Conservation (phyloP, 2,888 invertebrate species). For the Morinoia aosen region DNA sequence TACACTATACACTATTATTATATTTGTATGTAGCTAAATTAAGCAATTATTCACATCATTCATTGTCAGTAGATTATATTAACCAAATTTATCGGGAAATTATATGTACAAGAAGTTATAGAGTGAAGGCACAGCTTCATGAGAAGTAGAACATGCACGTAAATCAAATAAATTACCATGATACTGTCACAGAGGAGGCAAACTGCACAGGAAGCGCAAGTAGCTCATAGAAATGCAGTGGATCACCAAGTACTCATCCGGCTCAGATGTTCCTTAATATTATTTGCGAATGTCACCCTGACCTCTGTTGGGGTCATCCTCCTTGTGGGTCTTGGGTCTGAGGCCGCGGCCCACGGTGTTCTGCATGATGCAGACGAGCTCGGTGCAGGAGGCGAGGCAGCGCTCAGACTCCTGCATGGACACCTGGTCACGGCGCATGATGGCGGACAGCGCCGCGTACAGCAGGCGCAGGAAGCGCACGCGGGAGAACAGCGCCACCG, state of each 20-base stretch:
- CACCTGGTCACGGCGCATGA: constrained; percentile 72
- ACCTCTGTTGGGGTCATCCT: constrained; percentile 66
- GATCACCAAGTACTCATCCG: no score
- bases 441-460: constrained; percentile 83
- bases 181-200: no score
- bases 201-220: no score
- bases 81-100: no score
- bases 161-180: no score
- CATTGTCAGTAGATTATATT: neutral
- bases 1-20: no score
- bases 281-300: neutral
- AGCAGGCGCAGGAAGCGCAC: constrained; percentile 89
- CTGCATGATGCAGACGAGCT: constrained; percentile 85
- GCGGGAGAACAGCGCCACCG: constrained; percentile 76
- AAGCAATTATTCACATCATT: neutral
- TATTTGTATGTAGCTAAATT: no score
- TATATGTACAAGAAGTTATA: no score
- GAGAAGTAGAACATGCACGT: no score
- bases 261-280: neutral
- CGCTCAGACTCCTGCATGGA: constrained; percentile 83
- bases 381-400: constrained; percentile 83
- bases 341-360: constrained; percentile 83
- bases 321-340: constrained; percentile 63
- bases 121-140: no score
- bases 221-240: no score